Conservation (phyloP, 2,113 vertebrate species). For the Siphamia tubifer region DNA sequence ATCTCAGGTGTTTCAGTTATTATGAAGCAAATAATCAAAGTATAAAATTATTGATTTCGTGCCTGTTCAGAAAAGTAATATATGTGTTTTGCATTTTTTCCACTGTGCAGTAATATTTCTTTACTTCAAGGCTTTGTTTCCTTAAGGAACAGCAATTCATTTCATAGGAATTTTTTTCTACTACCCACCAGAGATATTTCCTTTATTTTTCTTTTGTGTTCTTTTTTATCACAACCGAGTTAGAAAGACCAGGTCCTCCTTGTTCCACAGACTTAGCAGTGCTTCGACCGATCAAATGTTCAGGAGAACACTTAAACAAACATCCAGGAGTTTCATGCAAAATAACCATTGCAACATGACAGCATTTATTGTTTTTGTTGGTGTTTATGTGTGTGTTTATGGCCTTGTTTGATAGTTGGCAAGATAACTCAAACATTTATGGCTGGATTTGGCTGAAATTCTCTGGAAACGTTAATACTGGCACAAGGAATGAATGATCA, state of each 20-base stretch:
- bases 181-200: background rate
- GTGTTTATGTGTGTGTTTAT: too few species aligned
- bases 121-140: background rate
- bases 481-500: too few species aligned
- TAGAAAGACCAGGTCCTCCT: background rate
- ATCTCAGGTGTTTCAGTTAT: background rate
- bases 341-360: too few species aligned
- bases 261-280: too few species aligned
- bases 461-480: too few species aligned
- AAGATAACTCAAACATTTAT: too few species aligned
- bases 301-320: background rate
- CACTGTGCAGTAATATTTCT: background rate
- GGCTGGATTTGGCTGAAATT: too few species aligned
- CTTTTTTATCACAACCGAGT: background rate
- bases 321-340: too few species aligned
- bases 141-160: background rate
- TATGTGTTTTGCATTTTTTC: background rate
- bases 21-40: background rate
- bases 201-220: background rate
- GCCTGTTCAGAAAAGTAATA: background rate
- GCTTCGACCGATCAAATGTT: too few species aligned
- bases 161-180: background rate
- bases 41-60: background rate
- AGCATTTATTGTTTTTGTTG: too few species aligned
- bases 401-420: too few species aligned